Conservation (phyloP, 2,113 vertebrate species). For the Ailurus styani region DNA sequence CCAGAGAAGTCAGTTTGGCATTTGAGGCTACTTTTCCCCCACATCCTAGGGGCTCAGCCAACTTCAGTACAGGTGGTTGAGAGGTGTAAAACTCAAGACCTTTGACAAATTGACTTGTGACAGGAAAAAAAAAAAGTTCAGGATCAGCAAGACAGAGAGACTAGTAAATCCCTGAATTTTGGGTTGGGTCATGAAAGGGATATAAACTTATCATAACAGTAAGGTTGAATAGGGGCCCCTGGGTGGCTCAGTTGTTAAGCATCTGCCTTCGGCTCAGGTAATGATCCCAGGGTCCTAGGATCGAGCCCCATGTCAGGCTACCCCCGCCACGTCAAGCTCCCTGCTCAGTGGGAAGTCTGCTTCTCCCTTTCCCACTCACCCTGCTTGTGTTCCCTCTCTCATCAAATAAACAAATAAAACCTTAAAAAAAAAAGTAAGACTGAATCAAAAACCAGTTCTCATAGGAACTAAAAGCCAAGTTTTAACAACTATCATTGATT, state of each 20-base stretch:
- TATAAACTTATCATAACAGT: neutral
- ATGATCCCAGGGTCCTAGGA: no score
- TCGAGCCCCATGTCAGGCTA: no score
- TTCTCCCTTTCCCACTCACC: no score
- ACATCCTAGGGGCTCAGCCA: neutral
- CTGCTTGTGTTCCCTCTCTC: no score
- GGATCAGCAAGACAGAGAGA: neutral
- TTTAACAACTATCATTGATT: neutral
- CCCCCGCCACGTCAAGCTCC: no score
- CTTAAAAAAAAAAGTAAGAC: neutral
- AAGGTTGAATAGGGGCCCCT: neutral
- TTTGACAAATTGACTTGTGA: neutral
- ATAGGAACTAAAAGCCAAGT: neutral
- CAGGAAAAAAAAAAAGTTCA: neutral
- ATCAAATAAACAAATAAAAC: no score
- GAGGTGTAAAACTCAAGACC: neutral
- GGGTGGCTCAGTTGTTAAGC: no score
- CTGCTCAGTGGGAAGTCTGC: no score
- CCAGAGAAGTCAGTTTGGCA: neutral
- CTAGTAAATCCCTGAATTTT: neutral
- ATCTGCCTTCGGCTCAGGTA: no score
- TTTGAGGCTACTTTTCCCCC: neutral
- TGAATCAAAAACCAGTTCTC: neutral
- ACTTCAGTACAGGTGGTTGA: neutral
- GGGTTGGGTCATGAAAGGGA: neutral